These are phyloP conservation scores for Syngnathus typhle DNA, from an alignment of 2,113 vertebrate genomes.

Conservation along the genomic window DNA sequence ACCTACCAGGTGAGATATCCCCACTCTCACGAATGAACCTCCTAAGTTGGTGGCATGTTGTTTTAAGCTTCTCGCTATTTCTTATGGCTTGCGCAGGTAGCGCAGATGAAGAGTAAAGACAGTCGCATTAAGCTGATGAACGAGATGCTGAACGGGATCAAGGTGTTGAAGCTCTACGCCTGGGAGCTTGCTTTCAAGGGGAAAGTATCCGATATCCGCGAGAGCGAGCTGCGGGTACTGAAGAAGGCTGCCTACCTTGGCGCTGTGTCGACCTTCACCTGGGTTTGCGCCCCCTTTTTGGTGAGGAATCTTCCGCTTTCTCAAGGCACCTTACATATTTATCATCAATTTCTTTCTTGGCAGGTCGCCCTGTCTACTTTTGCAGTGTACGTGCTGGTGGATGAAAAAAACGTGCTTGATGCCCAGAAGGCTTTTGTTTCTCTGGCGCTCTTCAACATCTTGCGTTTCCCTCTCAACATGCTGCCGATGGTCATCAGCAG, in stretches of 20 bases:
- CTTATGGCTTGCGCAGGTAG: constrained; percentile 69
- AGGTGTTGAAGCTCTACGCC: constrained; percentile 93
- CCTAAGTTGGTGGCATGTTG: not conserved
- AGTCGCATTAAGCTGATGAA: constrained; percentile 96
- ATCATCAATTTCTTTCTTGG: not conserved
- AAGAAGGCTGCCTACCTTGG: constrained; percentile 88
- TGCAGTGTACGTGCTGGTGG: constrained; percentile 74
- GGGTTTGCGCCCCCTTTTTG: constrained; percentile 96
- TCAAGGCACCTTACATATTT: too few relatives aligned
- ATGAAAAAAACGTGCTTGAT: constrained; percentile 77
- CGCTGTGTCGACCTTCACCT: constrained; percentile 88
- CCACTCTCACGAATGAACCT: not conserved
- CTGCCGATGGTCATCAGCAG: constrained; percentile 96
- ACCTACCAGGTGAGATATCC: constrained; percentile 80
- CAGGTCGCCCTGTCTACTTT: constrained; percentile 78
- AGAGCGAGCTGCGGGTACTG: constrained; percentile 86
- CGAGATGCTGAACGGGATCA: constrained; percentile 94
- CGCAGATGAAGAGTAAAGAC: constrained; percentile 98
- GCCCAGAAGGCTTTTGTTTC: constrained; percentile 92
- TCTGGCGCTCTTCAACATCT: constrained; percentile 90
- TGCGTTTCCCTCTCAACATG: constrained; percentile 89
- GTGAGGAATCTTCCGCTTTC: constrained; percentile 58
- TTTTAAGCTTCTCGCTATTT: too few relatives aligned
- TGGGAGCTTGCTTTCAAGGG: constrained; percentile 94
- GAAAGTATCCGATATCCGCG: constrained; percentile 84